These are phyloP conservation scores for Cochlearius cochlearius DNA, from an alignment of 2,113 vertebrate genomes.

Conservation along the genomic window DNA sequence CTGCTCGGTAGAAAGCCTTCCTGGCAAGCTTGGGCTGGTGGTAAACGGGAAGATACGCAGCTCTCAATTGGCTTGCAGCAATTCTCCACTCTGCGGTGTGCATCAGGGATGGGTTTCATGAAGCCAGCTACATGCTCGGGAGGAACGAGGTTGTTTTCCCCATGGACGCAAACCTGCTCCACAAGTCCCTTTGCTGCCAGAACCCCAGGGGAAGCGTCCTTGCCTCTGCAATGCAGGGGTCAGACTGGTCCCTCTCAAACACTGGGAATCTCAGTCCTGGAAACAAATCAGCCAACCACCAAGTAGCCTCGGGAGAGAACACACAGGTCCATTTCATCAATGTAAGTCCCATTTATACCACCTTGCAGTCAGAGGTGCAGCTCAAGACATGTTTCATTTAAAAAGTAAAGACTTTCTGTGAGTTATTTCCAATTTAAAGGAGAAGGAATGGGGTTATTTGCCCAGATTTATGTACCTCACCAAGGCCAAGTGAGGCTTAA, in stretches of 20 bases:
- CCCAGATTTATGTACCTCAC: neutral
- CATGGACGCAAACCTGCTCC: no score
- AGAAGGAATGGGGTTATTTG: neutral
- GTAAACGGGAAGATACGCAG: neutral
- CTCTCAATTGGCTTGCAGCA: neutral
- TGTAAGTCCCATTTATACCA: neutral
- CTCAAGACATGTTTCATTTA: neutral
- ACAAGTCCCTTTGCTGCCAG: neutral
- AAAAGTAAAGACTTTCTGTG: neutral
- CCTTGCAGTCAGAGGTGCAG: neutral
- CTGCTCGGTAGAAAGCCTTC: neutral
- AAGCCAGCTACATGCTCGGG: neutral
- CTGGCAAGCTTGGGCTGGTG: neutral
- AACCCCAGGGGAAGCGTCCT: neutral
- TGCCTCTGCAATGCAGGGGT: neutral
- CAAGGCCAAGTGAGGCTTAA: neutral
- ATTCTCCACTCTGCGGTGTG: neutral
- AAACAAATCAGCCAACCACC: neutral
- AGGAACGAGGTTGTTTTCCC: neutral
- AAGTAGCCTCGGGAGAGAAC: neutral
- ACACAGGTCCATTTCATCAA: neutral
- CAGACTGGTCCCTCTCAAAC: neutral
- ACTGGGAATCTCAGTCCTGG: neutral
- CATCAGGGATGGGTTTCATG: neutral
- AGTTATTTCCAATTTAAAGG: neutral